These are phyloP conservation scores for Oreochromis tanganicae DNA, from an alignment of 2,113 vertebrate species.

Conservation along the genomic window DNA sequence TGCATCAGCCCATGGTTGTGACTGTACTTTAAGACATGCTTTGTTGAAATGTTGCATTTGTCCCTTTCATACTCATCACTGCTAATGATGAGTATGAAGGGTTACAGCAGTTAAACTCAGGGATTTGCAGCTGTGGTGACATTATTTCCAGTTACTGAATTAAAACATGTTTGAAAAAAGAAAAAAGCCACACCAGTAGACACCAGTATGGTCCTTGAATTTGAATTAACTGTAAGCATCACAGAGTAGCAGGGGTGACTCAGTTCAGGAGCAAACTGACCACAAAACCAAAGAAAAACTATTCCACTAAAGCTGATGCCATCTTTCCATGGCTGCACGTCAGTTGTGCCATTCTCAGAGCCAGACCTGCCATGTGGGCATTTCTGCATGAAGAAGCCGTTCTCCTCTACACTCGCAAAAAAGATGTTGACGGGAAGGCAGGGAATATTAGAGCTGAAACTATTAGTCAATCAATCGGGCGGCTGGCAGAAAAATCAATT, in stretches of 20 bases:
- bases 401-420: background rate
- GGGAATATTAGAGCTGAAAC: background rate
- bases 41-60: background rate
- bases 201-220: background rate
- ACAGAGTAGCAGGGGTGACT: background rate
- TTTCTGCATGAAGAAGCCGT: background rate
- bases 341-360: conserved; percentile 5
- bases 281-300: background rate
- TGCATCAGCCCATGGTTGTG: background rate
- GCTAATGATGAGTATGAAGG: background rate
- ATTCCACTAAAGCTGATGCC: background rate
- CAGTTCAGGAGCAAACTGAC: background rate
- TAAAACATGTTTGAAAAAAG: background rate
- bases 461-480: background rate
- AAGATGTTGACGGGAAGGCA: background rate
- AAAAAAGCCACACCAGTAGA: background rate
- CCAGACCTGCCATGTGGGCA: conserved; percentile 14
- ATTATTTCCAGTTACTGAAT: background rate
- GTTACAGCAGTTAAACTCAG: background rate
- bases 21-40: background rate
- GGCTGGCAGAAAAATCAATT: background rate
- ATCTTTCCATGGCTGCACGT: conserved; percentile 36
- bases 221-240: background rate
- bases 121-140: background rate
- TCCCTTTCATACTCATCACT: background rate